A percentile compares a stretch with the other conserved stretches of the same genome.
These are phyloP conservation scores for Idris sp. DNA, from an alignment of 1,140 invertebrate species.

Conservation along the genomic window DNA sequence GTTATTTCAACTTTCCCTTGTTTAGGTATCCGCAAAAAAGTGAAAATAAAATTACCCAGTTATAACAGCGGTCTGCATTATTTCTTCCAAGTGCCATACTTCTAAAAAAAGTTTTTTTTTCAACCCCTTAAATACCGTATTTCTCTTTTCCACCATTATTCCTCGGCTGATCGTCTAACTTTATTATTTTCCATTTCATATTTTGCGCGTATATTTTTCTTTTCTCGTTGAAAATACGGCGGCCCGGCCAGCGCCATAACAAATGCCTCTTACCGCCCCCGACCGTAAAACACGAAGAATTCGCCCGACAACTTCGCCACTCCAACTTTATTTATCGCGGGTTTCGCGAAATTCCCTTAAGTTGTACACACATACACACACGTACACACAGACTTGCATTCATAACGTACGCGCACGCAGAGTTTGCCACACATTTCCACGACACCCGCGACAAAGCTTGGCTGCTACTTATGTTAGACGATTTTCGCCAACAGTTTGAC, in stretches of 20 bases:
- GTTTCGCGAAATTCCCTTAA: constrained; percentile 18
- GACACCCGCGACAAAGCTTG: constrained; percentile 32
- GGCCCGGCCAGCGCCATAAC: constrained; percentile 11
- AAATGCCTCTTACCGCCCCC: constrained; percentile 21
- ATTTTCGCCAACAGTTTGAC: not conserved
- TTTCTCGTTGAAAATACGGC: constrained; percentile 11
- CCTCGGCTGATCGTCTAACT: constrained; percentile 2
- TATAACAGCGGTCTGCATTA: no score
- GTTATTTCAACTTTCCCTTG: no score
- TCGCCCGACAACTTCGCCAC: constrained; percentile 44
- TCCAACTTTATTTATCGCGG: constrained; percentile 58
- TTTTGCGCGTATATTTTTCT: constrained; percentile 1
- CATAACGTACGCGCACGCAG: constrained; percentile 17
- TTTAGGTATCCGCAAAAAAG: no score
- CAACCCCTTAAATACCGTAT: constrained; percentile 4
- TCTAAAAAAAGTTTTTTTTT: not conserved
- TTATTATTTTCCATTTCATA: constrained; percentile 23
- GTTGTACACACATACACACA: no score
- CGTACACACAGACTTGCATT: constrained; percentile 29
- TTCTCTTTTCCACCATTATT: not conserved
- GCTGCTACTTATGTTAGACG: constrained; percentile 22
- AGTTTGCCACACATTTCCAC: constrained; percentile 33
- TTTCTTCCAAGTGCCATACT: no score
- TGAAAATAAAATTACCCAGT: no score
- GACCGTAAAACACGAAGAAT: constrained; percentile 41